These are phyloP conservation scores for Drosophila dunni DNA, from an alignment of 1,140 invertebrate genomes.

Conservation along the genomic window DNA sequence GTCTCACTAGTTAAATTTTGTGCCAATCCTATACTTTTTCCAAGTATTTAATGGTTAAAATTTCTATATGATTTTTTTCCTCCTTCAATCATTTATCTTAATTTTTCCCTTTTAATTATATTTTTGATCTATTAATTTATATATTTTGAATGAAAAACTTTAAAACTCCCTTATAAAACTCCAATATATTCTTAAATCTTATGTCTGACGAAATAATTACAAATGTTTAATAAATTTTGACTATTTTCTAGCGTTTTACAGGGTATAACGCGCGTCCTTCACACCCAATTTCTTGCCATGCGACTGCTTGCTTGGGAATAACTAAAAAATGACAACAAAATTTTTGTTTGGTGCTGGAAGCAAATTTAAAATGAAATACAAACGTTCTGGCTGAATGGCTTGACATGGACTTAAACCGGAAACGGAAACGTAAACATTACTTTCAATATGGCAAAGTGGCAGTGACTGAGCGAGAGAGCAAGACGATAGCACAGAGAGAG, in stretches of 20 bases:
- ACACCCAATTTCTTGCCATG: not conserved
- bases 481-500: not conserved
- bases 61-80: no score
- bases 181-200: no score
- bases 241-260: not conserved
- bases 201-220: no score
- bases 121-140: no score
- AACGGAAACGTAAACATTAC: conserved; percentile 83
- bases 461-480: conserved; percentile 8
- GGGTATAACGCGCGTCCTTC: conserved; percentile 11
- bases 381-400: conserved; percentile 82
- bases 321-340: conserved; percentile 27
- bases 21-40: no score
- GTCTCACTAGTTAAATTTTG: no score
- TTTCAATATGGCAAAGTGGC: conserved; percentile 80
- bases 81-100: no score
- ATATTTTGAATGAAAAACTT: no score
- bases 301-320: conserved; percentile 11
- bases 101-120: no score
- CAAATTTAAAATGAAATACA: conserved; percentile 83
- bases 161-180: no score
- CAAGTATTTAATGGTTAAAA: no score
- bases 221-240: no score
- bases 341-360: conserved; percentile 37
- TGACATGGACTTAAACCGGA: conserved; percentile 83